Base-by-base conservation (phyloP, 1,140 invertebrate genomes). In the Harlomillsia oculata region DNA sequence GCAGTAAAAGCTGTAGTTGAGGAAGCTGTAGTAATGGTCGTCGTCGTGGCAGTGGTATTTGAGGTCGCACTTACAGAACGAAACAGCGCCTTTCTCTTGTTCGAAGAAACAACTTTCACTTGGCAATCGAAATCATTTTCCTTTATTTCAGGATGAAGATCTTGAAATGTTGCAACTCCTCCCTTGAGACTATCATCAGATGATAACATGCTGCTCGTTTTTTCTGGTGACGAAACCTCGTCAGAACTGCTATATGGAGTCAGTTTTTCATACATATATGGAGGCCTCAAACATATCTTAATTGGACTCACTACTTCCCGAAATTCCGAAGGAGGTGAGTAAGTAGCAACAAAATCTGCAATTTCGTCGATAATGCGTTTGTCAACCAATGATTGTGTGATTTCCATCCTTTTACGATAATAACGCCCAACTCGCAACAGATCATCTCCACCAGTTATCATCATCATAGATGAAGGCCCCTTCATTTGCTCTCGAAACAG, bases 311-410 rank as follows among this genome's bases (percentile, higher is more conserved):
- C 5, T 8, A 29, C 37, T 16, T 21, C 3, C 13, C 28, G 25
- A 9, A 37, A 30, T 23, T 51, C 49, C 25, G 36, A 5, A 11
- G 39, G 23, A 26, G 29, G 9, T 11, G 49, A 34, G 8, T 25
- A 28, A 23, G 16, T 51, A 11, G 45, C 48, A 13, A 60, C 28
- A 45, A 65, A 65, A 11, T 28, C 34, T 2, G 39, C 16, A 36
- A 65, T 62, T 56, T 65, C 64, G 29, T 65, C 79, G 57, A 84
- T 69, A 49, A 93, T 81, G 69, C 81, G 83, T 36, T 82, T 73
- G 68, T 92, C 88, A 1, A 89, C 84, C 75, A 89, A 84, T 25
- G 77, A 75, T 67, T 92, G 88, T 0, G 87, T 91, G 16, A 91
- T 78, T 30, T 81, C 79, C 58, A 89, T 83, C 4, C 75, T 71